Evolutionary conservation across 2,888 invertebrate genomes (phyloP).

Genomic region (Catocala sponsa): DNA sequence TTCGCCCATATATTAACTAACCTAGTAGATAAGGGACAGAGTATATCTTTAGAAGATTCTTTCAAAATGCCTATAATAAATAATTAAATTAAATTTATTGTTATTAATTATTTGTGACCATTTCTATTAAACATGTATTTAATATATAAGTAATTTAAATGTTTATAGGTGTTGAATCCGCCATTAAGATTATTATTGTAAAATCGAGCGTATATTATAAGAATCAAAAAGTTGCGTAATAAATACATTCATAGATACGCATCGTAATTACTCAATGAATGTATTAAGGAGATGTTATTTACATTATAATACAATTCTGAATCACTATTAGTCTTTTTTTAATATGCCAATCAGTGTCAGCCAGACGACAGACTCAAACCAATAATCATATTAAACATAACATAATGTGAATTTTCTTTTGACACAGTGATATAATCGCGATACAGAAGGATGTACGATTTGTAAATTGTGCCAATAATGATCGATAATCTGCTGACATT

Average conservation of each 20-base stretch:
- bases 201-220: too few species aligned
- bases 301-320: slow-evolving; percentile 1
- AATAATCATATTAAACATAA: slow-evolving; percentile 11
- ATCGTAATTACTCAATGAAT: slow-evolving; percentile 1
- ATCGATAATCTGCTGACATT: slow-evolving; percentile 22
- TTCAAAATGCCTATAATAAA: too few species aligned
- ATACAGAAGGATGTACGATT: slow-evolving; percentile 21
- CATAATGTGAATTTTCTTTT: slow-evolving; percentile 1
- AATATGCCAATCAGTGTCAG: slow-evolving; percentile 3
- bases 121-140: too few species aligned
- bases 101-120: too few species aligned
- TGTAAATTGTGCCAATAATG: slow-evolving; percentile 19
- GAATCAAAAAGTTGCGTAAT: not conserved
- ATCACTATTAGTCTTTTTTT: not conserved
- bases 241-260: not conserved
- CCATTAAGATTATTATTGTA: too few species aligned
- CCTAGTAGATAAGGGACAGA: too few species aligned
- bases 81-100: too few species aligned
- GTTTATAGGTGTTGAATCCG: too few species aligned
- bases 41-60: too few species aligned
- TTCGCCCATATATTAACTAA: too few species aligned
- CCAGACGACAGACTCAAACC: not conserved
- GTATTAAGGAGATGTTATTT: not conserved
- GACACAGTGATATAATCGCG: not conserved
- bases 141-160: too few species aligned